Evolutionary conservation across 2,797 vertebrate species (phyloP), one percentile per base, ranked within the genome.

Genomic region (Loris lydekkerianus): DNA sequence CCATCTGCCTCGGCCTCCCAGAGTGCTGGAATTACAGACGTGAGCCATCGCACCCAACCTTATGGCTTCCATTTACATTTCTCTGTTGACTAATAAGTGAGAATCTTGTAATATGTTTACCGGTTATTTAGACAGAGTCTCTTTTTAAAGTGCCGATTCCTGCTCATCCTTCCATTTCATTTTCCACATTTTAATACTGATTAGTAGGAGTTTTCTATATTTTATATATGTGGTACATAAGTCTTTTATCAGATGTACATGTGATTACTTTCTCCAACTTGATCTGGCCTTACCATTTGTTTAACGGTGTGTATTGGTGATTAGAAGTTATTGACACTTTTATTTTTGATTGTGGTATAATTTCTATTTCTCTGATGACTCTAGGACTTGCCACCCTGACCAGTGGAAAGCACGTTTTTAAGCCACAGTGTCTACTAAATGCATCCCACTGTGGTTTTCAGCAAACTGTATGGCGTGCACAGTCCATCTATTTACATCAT

Each of bases 381-480:
- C 10, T 43, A 2, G 49, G 15, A 53, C 31, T 3, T n/a, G 7
- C 23, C 7, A 3, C 18, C 0, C 2, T 4, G 2, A 69, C 1
- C 46, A 37, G 23, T 37, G 20, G 25, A 6, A 69, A 46, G 15
- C 21, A n/a, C 7, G 5, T 18, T 11, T n/a, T 34, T 46, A 3
- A 2, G 7, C 11, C 1, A 17, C 2, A 1, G 17, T 25, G 9
- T 77, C 15, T 23, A 17, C 0, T 5, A 14, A 53, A 31, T 5
- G 2, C 6, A 23, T 10, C 13, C n/a, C 29, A 18, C 0, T 9
- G 17, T 5, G 9, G 0, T 53, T 72, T 56, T 37, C 46, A 18
- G n/a, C 31, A 60, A 37, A 25, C 5, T 10, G 9, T 1, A 8
- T 5, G 43, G 10, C 10, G 25, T 21, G 5, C 15, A 27, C 1